Base-by-base conservation (phyloP, 2,797 vertebrate genomes). In the Sebastes iracundus region DNA sequence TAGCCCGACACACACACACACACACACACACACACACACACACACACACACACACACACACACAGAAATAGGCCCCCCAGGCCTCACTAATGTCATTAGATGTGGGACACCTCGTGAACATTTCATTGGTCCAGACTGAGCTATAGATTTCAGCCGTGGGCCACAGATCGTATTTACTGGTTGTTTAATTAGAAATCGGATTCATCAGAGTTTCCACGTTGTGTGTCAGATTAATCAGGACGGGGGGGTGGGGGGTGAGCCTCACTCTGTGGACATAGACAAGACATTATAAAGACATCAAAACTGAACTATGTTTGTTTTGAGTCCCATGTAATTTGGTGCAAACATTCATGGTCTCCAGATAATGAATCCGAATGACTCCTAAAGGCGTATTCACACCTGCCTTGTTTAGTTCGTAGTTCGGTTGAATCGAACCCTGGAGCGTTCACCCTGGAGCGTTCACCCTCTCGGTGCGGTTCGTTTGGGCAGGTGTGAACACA, bases 111-210 rank as follows among this genome's bases (percentile, higher is more conserved):
- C 59, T 75, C 49, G 35, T 18, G 23, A 76, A 53, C 71, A 7
- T 79, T 75, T 85, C 55, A 78, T 77, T 46, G 68, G 59, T 46
- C 0, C 64, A 80, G 76, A 77, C 67, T 60, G 74, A 67, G 25
- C 58, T 81, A 91, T 89, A 68, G 89, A 93, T 93, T 72, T 75
- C 61, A 72, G 87, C 87, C 7, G 25, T 49, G 0, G 81, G 89
- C 72, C 72, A 66, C 77, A 67, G 81, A 80, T 88, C 74, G 77
- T 52, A 49, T 84, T 84, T 77, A 23, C 74, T 53, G 72, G 65
- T 56, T 75, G 64, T 83, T 85, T 86, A 90, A 93, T 92, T 90
- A 92, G 82, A 80, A 84, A 88, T 81, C 4, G 65, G 75, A 87
- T 82, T 86, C 22, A 80, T 88, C 59, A 42, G 75, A 55, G 77